phyloP scores from a whole-genome alignment of 2,888 invertebrate genomes.

The Zele albiditarsus region DNA sequence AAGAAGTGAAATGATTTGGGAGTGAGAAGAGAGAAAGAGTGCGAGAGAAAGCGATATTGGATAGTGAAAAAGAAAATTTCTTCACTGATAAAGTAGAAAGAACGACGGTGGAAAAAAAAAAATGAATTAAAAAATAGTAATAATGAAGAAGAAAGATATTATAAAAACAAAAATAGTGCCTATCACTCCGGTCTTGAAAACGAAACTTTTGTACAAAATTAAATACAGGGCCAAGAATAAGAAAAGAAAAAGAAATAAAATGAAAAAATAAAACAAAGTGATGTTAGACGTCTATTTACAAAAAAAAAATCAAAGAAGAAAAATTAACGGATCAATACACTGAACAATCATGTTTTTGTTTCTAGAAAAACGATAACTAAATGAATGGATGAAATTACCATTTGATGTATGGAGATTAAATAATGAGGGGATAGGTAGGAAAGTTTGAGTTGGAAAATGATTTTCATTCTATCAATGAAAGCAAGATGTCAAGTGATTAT shows the following conservation, averaged over 20 bases:
- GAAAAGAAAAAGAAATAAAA: slow-evolving; percentile 48
- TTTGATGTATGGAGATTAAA: slow-evolving; percentile 31
- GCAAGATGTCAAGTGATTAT: neutral
- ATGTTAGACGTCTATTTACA: slow-evolving; percentile 61
- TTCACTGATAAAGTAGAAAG: neutral
- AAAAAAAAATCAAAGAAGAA: slow-evolving; percentile 40
- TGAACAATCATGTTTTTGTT: slow-evolving; percentile 55
- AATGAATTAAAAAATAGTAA: slow-evolving; percentile 35
- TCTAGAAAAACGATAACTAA: neutral
- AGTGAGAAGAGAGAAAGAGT: neutral
- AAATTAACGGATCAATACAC: slow-evolving; percentile 50
- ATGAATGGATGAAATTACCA: slow-evolving; percentile 22
- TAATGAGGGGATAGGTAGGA: slow-evolving; percentile 34
- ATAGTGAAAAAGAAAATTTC: neutral
- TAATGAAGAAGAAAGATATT: slow-evolving; percentile 46
- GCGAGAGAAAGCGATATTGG: slow-evolving; percentile 5
- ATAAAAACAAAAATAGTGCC: slow-evolving; percentile 66
- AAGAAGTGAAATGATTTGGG: neutral
- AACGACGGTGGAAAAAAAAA: slow-evolving; percentile 1
- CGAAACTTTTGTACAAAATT: slow-evolving; percentile 69
- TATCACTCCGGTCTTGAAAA: slow-evolving; percentile 64
- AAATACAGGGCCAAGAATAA: slow-evolving; percentile 68
- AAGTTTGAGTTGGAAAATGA: slow-evolving; percentile 28
- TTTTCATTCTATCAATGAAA: no score
- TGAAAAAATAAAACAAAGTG: slow-evolving; percentile 30